Evolutionary conservation across 2,113 vertebrate genomes (phyloP).

Genomic region (Willisornis vidua): DNA sequence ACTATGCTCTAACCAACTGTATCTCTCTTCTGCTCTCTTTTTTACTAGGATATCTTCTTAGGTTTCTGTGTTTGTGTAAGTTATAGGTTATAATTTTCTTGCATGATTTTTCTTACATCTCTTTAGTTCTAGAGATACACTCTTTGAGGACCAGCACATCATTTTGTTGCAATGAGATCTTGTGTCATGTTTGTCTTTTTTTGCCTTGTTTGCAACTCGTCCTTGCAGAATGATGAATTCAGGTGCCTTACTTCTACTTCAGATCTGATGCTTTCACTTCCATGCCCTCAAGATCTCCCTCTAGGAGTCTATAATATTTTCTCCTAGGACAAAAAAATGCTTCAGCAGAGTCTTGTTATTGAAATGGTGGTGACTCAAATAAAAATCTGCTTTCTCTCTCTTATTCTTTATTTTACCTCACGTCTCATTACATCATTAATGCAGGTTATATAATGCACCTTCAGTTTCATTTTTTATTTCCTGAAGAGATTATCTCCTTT

Average conservation of each 20-base stretch:
- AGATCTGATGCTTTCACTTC: background rate
- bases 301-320: background rate
- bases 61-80: background rate
- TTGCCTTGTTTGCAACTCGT: background rate
- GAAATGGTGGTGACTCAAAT: background rate
- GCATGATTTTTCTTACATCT: background rate
- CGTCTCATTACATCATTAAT: background rate
- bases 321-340: background rate
- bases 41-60: background rate
- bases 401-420: background rate
- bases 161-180: background rate
- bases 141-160: background rate
- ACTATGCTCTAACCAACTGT: background rate
- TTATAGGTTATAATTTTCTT: background rate
- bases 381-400: background rate
- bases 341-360: background rate
- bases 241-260: background rate
- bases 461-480: background rate
- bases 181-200: background rate
- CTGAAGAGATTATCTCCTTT: background rate
- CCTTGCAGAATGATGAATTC: background rate
- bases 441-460: background rate
- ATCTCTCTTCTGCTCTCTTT: background rate
- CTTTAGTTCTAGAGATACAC: background rate
- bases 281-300: background rate